Conservation (phyloP, 2,113 vertebrate genomes). For the Pontoporia blainvillei region DNA sequence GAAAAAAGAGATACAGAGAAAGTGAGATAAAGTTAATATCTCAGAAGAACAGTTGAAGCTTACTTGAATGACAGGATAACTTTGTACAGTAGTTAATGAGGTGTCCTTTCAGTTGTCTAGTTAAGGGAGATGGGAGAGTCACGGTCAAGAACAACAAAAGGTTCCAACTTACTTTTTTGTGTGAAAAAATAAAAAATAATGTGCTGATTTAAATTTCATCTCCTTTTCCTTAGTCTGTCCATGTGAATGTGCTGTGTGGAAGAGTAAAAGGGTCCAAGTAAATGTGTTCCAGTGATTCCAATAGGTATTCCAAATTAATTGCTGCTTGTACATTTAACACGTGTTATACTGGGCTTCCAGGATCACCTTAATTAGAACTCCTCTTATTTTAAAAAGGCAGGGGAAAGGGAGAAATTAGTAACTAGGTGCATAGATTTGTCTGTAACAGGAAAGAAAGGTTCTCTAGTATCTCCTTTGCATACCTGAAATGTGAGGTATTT, state of each 20-base stretch:
- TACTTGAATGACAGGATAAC: neutral
- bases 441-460: neutral
- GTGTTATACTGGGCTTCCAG: constrained; percentile 48
- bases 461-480: neutral
- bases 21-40: neutral
- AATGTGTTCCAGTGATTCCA: constrained; percentile 75
- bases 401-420: neutral
- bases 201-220: constrained; percentile 73
- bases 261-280: constrained; percentile 76
- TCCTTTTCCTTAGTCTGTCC: constrained; percentile 78
- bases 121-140: neutral
- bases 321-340: constrained; percentile 68
- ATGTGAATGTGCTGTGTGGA: constrained; percentile 77
- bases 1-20: neutral
- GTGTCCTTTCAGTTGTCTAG: neutral
- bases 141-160: constrained; percentile 11
- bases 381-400: neutral
- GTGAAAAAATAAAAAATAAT: constrained; percentile 48
- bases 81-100: neutral
- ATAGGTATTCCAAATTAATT: constrained; percentile 76
- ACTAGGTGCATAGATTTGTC: neutral
- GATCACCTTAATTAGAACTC: neutral
- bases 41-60: neutral
- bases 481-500: neutral
- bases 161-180: constrained; percentile 51